Base-by-base conservation (phyloP, 1,140 invertebrate genomes). In the Trachymyrmex cornetzi region DNA sequence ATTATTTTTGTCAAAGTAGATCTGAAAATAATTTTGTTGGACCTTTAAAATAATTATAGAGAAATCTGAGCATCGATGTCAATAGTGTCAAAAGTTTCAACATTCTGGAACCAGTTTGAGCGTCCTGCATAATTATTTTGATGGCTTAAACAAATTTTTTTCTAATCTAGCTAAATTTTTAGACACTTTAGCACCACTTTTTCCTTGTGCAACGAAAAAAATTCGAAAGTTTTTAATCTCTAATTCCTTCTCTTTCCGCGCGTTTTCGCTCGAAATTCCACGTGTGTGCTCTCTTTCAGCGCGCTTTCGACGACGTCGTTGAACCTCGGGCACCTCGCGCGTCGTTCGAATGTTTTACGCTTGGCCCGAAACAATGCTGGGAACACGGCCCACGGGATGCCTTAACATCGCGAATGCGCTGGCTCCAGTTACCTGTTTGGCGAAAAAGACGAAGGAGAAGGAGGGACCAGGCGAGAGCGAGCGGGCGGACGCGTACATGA, bases 311-410 rank as follows among this genome's bases (percentile, higher is more conserved):
- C 69, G 69, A 19, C 74, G 50, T 48, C 72, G 79, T 87, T 74
- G 55, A 61, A 30, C 38, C 61, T 22, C 38, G 22, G n/a, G 30
- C 53, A 38, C 34, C n/a, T 55, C 16, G 22, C 16, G 22, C 74
- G 16, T 89, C 88, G 87, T 57, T 30, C 16, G 85, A 55, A 67
- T 87, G 59, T 34, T 89, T 90, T 87, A 89, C 77, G 44, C 69
- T 61, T 16, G 30, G 50, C 5, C 53, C 74, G 89, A 57, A 55
- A 90, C 89, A 90, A 90, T 90, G 85, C 59, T 87, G 88, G 74
- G 88, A 90, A 90, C 59, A 48, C 44, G 71, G 71, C 59, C 64
- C 72, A 64, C 77, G 57, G 19, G 14, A 48, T 61, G 24, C 44
- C 50, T 75, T 19, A 24, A 61, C 69, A 24, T n/a, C 80, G 38